phyloP scores from a whole-genome alignment of 2,888 invertebrate genomes.

The Cabera pusaria region DNA sequence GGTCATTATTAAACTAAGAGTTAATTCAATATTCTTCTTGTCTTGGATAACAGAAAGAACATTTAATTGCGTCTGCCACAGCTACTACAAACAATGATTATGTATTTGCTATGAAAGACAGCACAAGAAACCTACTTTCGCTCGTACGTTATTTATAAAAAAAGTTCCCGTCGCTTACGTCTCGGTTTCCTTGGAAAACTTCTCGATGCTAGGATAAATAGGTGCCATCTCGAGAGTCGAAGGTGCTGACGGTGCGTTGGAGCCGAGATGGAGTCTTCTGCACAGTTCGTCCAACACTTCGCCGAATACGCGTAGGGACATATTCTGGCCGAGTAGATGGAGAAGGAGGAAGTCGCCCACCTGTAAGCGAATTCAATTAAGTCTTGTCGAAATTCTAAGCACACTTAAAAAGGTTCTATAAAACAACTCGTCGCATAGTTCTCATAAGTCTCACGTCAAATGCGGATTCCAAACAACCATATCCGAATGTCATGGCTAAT shows the following conservation, averaged over 20 bases:
- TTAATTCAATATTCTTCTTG: background rate
- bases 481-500: background rate
- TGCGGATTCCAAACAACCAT: slow-evolving; percentile 1
- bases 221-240: slow-evolving; percentile 94
- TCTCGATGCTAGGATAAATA: slow-evolving; percentile 91
- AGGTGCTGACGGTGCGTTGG: slow-evolving; percentile 92
- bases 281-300: slow-evolving; percentile 92
- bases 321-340: slow-evolving; percentile 93
- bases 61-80: slow-evolving; percentile 2
- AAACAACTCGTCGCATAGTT: too few relatives aligned
- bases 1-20: background rate
- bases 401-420: too few relatives aligned
- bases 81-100: background rate
- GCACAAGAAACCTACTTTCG: slow-evolving; percentile 5
- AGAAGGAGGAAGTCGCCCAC: slow-evolving; percentile 94
- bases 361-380: slow-evolving; percentile 82
- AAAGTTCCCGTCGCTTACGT: slow-evolving; percentile 81
- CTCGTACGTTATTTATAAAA: slow-evolving; percentile 16
- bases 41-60: slow-evolving; percentile 6
- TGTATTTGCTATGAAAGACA: slow-evolving; percentile 7
- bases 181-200: slow-evolving; percentile 92
- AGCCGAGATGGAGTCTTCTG: slow-evolving; percentile 86
- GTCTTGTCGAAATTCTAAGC: too few relatives aligned
- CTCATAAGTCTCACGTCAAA: too few relatives aligned
- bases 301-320: slow-evolving; percentile 91